Conservation (phyloP, 2,888 invertebrate species). For the Sarcophaga caerulescens region DNA sequence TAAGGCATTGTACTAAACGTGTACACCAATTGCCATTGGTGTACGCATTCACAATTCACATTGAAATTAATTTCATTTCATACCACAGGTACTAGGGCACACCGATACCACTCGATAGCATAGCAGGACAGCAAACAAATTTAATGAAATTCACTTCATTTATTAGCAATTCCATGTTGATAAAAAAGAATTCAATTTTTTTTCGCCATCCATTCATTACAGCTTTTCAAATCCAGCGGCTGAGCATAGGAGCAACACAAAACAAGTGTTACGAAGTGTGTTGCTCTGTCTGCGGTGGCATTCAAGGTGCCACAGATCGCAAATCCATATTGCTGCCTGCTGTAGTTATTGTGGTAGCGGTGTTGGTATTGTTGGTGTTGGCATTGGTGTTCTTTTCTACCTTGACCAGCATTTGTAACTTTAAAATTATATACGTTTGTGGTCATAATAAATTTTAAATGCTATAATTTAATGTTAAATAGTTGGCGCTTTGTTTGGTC, state of each 20-base stretch:
- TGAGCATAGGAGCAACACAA: neutral
- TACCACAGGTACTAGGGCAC: too few species aligned
- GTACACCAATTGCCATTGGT: neutral
- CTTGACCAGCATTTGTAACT: conserved; percentile 57
- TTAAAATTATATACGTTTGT: conserved; percentile 61
- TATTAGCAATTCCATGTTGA: conserved; percentile 27
- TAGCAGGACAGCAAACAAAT: conserved; percentile 4
- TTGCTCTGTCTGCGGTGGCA: conserved; percentile 3
- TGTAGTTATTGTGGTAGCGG: neutral
- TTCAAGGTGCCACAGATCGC: neutral
- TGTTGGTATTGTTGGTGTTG: conserved; percentile 7
- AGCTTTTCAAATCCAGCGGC: neutral
- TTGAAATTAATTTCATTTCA: conserved; percentile 54
- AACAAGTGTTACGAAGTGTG: conserved; percentile 9
- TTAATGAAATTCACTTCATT: conserved; percentile 48
- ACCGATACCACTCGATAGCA: too few species aligned
- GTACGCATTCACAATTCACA: conserved; percentile 30
- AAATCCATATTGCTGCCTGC: neutral
- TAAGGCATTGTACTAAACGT: too few species aligned
- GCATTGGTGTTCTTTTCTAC: conserved; percentile 5
- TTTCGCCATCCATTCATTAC: neutral
- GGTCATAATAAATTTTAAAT: conserved; percentile 66
- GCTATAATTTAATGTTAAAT: conserved; percentile 69
- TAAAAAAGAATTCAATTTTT: neutral
- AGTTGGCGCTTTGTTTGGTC: conserved; percentile 56